These are phyloP conservation scores for Luehdorfia chinensis DNA, from an alignment of 1,140 invertebrate species.

Conservation along the genomic window DNA sequence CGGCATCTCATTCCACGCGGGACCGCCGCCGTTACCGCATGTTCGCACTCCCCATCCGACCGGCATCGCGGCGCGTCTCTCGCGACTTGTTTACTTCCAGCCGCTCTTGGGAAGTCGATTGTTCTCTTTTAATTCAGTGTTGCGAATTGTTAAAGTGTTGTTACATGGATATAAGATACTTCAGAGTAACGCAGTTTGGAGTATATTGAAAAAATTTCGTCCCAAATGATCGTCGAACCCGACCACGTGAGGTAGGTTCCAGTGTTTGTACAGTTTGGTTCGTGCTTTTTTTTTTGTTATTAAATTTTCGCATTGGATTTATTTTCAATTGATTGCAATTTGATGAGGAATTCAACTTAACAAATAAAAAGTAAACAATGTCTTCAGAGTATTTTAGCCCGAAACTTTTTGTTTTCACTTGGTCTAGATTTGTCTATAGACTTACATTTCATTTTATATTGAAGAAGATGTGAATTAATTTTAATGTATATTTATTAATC, in stretches of 20 bases:
- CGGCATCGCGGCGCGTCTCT: constrained; percentile 66
- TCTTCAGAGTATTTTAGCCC: no score
- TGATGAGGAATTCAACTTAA: no score
- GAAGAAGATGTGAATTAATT: no score
- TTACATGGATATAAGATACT: constrained; percentile 60
- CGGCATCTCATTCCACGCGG: constrained; percentile 74
- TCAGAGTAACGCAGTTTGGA: constrained; percentile 36
- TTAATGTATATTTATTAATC: no score
- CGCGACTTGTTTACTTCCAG: constrained; percentile 68
- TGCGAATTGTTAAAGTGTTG: constrained; percentile 44
- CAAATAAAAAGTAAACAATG: no score
- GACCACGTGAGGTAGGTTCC: constrained; percentile 67
- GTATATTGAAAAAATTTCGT: constrained; percentile 62
- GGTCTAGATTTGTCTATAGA: no score
- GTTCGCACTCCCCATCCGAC: constrained; percentile 65
- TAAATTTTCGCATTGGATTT: no score
- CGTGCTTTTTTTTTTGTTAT: constrained; percentile 41
- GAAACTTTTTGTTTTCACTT: no score
- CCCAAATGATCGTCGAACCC: constrained; percentile 72
- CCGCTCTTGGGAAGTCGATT: constrained; percentile 50
- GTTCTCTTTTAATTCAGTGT: constrained; percentile 52
- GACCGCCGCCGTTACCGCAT: constrained; percentile 69
- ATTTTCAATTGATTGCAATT: no score
- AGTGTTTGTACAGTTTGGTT: constrained; percentile 39
- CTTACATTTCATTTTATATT: no score